Evolutionary conservation across 2,888 invertebrate genomes (phyloP).

Genomic region (Anorthoa munda): DNA sequence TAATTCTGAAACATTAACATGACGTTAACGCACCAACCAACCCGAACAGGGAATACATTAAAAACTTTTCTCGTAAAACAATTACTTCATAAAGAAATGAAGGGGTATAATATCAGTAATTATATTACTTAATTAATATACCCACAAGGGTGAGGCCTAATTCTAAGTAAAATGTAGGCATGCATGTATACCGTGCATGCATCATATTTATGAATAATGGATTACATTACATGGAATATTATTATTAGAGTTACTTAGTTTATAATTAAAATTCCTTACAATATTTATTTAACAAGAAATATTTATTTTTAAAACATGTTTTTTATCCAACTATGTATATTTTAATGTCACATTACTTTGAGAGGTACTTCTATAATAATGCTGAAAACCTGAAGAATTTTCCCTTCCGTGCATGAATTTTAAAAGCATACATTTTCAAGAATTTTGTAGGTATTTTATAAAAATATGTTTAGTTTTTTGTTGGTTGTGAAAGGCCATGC

Average conservation of each 20-base stretch:
- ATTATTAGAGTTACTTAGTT: slow-evolving; percentile 18
- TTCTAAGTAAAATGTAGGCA: slow-evolving; percentile 25
- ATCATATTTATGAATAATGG: slow-evolving; percentile 55
- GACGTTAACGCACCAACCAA: background rate
- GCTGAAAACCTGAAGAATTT: background rate
- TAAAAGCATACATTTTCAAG: background rate
- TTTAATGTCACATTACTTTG: background rate
- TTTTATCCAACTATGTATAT: background rate
- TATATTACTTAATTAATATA: slow-evolving; percentile 41
- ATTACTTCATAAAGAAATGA: slow-evolving; percentile 9
- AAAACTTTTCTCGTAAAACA: slow-evolving; percentile 24
- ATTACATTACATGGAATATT: slow-evolving; percentile 31
- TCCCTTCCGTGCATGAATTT: background rate
- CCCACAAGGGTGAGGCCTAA: slow-evolving; percentile 27
- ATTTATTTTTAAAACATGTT: background rate
- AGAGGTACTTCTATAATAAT: background rate
- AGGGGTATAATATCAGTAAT: slow-evolving; percentile 22
- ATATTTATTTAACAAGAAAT: background rate
- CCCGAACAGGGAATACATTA: background rate
- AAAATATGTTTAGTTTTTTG: background rate
- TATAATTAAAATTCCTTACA: background rate
- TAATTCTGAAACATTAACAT: background rate
- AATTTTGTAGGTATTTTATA: no score
- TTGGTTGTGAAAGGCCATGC: no score
- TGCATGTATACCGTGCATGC: slow-evolving; percentile 39